Conservation (phyloP, 2,888 invertebrate species). For the Drosophila algonquin region DNA sequence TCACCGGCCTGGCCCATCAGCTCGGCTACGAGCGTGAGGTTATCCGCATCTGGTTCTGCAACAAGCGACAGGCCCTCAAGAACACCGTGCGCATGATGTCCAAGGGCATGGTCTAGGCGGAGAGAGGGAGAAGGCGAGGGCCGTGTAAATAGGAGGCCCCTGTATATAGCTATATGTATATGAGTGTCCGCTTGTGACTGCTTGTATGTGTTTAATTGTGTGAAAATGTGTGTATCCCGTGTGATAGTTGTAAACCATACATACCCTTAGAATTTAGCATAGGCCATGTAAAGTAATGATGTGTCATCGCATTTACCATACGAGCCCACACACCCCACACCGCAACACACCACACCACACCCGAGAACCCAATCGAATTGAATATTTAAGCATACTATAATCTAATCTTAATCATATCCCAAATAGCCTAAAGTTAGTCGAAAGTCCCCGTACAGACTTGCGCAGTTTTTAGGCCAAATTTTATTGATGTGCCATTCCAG, state of each 20-base stretch:
- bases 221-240: conserved; percentile 33
- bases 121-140: neutral
- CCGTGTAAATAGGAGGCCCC: conserved; percentile 44
- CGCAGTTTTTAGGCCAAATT: conserved; percentile 69
- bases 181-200: conserved; percentile 11
- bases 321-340: conserved; percentile 21
- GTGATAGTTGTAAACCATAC: conserved; percentile 70
- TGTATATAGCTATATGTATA: conserved; percentile 39
- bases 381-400: conserved; percentile 45
- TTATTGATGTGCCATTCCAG: conserved; percentile 82
- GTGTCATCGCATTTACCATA: conserved; percentile 81
- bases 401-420: conserved; percentile 68
- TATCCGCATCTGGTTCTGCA: conserved; percentile 99
- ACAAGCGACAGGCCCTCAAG: conserved; percentile 98
- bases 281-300: conserved; percentile 81
- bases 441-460: conserved; percentile 57
- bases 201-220: conserved; percentile 20
- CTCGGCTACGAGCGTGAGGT: conserved; percentile 98
- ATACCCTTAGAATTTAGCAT: conserved; percentile 53
- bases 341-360: conserved; percentile 23
- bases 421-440: conserved; percentile 77
- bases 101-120: conserved; percentile 89
- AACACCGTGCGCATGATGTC: conserved; percentile 99
- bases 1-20: conserved; percentile 97
- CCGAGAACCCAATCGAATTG: conserved; percentile 37